These are phyloP conservation scores for Acanthis flammea DNA, from an alignment of 2,797 vertebrate genomes.

Conservation along the genomic window DNA sequence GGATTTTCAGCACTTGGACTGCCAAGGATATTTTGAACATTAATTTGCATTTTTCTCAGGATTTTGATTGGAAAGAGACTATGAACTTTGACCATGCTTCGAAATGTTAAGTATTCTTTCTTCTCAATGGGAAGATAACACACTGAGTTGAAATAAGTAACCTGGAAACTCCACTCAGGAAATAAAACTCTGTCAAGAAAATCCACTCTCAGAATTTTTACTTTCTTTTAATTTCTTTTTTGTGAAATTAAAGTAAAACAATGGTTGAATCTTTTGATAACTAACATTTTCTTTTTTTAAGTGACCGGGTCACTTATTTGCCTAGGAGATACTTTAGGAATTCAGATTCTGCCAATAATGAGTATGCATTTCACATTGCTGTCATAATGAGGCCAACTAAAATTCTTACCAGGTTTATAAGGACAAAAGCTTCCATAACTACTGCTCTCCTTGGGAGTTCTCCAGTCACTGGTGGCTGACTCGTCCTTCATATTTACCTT, in stretches of 20 bases:
- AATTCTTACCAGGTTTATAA: neutral
- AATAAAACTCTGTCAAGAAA: neutral
- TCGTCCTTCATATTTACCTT: neutral
- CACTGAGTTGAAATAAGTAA: neutral
- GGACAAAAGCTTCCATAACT: neutral
- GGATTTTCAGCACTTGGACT: neutral
- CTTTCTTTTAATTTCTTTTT: neutral
- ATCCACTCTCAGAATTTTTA: neutral
- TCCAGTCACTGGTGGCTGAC: fast-evolving
- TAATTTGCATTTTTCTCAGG: neutral
- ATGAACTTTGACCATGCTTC: neutral
- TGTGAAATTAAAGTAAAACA: neutral
- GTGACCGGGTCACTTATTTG: neutral
- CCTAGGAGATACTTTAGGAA: neutral
- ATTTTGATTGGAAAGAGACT: neutral
- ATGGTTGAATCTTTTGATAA: neutral
- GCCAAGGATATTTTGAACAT: neutral
- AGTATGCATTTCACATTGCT: neutral
- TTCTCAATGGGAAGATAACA: neutral
- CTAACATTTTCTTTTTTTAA: neutral
- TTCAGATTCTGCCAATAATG: neutral
- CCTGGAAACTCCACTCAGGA: neutral
- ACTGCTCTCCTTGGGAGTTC: neutral
- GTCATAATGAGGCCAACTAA: neutral
- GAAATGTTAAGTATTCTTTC: neutral